Percentiles rank a stretch among this genome's conserved stretches.
Evolutionary conservation across 1,140 invertebrate species (phyloP).

Genomic region (Glomeris maerens): DNA sequence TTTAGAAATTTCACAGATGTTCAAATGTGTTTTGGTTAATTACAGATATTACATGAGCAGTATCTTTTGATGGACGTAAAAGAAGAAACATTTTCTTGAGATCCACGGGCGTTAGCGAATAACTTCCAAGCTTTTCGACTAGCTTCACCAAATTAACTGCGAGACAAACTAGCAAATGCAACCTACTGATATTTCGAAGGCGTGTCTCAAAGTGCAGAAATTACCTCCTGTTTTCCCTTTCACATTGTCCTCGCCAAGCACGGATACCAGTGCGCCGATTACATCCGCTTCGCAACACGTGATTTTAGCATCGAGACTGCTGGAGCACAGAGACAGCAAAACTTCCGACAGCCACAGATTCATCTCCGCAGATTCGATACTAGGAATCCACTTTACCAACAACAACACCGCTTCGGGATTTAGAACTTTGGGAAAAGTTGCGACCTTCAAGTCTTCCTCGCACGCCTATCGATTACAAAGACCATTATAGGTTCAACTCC

Average conservation of each 20-base stretch:
- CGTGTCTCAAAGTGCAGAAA: neutral
- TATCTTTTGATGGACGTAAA: conserved; percentile 28
- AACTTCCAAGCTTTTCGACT: conserved; percentile 40
- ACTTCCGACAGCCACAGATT: no score
- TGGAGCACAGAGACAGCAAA: neutral
- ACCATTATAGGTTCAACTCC: no score
- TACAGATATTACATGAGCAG: conserved; percentile 22
- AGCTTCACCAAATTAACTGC: conserved; percentile 39
- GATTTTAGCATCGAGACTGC: conserved; percentile 11
- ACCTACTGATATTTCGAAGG: neutral
- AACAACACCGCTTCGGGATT: no score
- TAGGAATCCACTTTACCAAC: no score
- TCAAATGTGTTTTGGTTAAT: neutral
- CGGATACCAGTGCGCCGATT: conserved; percentile 30
- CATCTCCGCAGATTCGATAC: no score
- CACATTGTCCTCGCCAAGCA: conserved; percentile 24
- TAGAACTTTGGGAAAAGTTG: no score
- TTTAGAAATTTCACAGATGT: neutral
- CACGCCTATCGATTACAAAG: neutral
- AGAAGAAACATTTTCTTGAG: conserved; percentile 39
- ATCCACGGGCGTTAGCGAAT: conserved; percentile 41
- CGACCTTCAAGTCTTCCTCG: neutral
- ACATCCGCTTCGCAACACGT: conserved; percentile 22
- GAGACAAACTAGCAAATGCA: conserved; percentile 4
- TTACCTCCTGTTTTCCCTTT: conserved; percentile 22